Conservation (phyloP, 2,113 vertebrate genomes). For the Rostratula benghalensis region DNA sequence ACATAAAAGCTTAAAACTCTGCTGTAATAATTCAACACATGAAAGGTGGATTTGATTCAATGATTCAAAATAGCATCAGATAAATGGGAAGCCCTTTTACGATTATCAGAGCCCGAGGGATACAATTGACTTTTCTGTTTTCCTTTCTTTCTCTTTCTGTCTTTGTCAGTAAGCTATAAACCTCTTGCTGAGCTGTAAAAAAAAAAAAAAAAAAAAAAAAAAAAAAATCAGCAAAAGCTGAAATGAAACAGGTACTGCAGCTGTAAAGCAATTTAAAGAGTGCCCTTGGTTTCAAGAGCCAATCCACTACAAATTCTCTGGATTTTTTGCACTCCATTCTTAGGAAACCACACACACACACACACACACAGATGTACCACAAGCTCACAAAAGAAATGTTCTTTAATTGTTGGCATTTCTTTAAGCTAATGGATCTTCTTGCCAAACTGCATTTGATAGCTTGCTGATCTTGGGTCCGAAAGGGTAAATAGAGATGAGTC, state of each 20-base stretch:
- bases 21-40: background rate
- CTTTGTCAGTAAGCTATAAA: background rate
- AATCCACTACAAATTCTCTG: background rate
- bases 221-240: background rate
- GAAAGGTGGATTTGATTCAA: background rate
- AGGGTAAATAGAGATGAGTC: background rate
- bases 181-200: background rate
- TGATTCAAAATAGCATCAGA: background rate
- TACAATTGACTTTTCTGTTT: background rate
- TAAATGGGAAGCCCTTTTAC: background rate
- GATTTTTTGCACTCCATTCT: background rate
- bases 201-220: background rate
- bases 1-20: background rate
- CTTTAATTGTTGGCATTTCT: background rate
- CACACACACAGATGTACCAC: fast-evolving
- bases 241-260: background rate
- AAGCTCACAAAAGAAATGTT: background rate
- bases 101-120: background rate
- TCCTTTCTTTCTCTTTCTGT: background rate
- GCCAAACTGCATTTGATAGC: background rate
- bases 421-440: background rate
- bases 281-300: background rate
- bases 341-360: background rate
- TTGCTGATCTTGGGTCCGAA: background rate
- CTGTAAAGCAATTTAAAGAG: background rate